phyloP scores from a whole-genome alignment of 2,797 vertebrate species.

The Rousettus madagascariensis region DNA sequence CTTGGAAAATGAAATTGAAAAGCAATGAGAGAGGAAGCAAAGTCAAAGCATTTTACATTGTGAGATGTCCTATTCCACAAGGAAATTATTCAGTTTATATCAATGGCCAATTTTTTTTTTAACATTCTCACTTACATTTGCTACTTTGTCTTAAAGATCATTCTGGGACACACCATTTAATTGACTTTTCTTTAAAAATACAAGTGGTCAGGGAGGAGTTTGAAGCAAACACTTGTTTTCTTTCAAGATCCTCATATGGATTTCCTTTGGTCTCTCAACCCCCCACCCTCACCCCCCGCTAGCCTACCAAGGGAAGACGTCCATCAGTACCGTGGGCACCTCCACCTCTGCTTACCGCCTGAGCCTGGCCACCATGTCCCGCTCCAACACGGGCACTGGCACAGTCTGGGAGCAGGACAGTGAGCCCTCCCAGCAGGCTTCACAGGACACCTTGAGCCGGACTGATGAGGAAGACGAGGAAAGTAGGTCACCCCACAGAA shows the following conservation, averaged over 20 bases:
- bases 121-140: not conserved
- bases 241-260: not conserved
- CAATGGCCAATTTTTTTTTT: not conserved
- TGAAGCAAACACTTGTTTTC: not conserved
- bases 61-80: not conserved
- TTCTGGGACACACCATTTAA: not conserved
- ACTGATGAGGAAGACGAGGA: slow-evolving; percentile 99
- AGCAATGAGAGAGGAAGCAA: not conserved
- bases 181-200: not conserved
- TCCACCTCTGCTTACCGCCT: slow-evolving; percentile 97
- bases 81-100: not conserved
- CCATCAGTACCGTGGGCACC: slow-evolving; percentile 97
- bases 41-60: not conserved
- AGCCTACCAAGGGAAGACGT: slow-evolving; percentile 99
- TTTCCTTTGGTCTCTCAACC: not conserved
- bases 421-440: slow-evolving; percentile 96
- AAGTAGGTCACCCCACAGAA: slow-evolving; percentile 86
- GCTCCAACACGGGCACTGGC: slow-evolving; percentile 98
- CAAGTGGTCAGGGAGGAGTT: not conserved
- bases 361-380: slow-evolving; percentile 98
- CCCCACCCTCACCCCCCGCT: fast-evolving
- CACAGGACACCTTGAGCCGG: slow-evolving; percentile 96
- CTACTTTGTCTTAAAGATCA: not conserved
- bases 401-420: slow-evolving; percentile 99
- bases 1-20: slow-evolving; percentile 23